Percentiles rank a stretch among this genome's conserved stretches.
phyloP scores from a whole-genome alignment of 2,113 vertebrate species.

The Perognathus longimembris region DNA sequence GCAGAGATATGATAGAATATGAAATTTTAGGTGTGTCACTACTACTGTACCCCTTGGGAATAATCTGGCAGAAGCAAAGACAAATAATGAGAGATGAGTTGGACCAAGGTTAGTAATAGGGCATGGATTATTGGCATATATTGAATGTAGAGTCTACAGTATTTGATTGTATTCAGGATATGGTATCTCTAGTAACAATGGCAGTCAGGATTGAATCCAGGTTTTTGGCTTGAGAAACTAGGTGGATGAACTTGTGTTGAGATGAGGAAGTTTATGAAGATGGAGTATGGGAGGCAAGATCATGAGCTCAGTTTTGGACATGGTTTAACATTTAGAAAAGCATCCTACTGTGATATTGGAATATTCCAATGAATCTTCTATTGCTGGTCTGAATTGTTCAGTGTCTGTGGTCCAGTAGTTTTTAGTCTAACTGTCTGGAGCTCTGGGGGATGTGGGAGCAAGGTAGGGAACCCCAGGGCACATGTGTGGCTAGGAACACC shows the following conservation, averaged over 20 bases:
- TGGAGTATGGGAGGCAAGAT: background rate
- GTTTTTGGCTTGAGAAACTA: background rate
- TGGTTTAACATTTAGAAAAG: slow-evolving; percentile 40
- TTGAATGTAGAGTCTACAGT: background rate
- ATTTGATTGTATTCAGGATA: background rate
- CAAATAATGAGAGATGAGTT: background rate
- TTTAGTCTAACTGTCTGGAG: slow-evolving; percentile 53
- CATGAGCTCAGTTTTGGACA: slow-evolving; percentile 13
- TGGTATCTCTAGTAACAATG: background rate
- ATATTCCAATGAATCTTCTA: slow-evolving; percentile 44
- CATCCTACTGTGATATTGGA: slow-evolving; percentile 19
- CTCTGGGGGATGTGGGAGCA: background rate
- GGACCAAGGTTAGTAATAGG: background rate
- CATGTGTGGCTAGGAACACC: slow-evolving; percentile 20
- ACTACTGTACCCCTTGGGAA: background rate
- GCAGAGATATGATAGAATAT: background rate
- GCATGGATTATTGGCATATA: background rate
- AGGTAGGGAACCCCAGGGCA: background rate
- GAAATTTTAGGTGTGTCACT: background rate
- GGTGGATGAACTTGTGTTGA: background rate
- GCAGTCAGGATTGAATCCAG: background rate
- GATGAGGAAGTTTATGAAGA: background rate
- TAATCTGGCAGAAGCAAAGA: background rate
- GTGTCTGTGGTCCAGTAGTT: slow-evolving; percentile 35
- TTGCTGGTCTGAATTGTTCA: slow-evolving; percentile 40